phyloP scores from a whole-genome alignment of 2,113 vertebrate genomes.

The Mellivora capensis region DNA sequence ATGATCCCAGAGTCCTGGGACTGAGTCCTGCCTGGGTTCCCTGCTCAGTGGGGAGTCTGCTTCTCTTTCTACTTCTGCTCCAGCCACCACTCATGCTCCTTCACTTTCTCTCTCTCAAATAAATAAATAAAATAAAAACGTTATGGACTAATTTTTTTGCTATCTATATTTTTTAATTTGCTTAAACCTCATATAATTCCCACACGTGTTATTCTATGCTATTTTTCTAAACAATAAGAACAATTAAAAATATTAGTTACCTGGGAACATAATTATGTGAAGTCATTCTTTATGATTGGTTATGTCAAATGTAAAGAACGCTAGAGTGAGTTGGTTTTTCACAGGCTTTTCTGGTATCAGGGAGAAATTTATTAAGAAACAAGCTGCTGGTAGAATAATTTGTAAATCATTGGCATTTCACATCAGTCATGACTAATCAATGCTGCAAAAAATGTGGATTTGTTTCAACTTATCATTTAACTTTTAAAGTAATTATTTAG shows the following conservation, averaged over 20 bases:
- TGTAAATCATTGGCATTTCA: neutral
- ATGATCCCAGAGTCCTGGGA: no score
- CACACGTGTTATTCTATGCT: neutral
- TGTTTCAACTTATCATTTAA: neutral
- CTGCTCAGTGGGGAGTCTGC: no score
- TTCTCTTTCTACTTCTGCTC: no score
- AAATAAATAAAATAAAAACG: no score
- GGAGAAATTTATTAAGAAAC: neutral
- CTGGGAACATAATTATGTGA: neutral
- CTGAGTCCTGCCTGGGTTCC: no score
- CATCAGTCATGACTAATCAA: neutral
- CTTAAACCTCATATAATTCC: neutral
- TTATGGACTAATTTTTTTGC: neutral
- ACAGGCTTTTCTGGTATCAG: neutral
- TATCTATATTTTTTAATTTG: neutral
- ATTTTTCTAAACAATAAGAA: neutral
- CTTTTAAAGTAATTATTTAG: neutral
- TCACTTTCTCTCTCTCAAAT: no score
- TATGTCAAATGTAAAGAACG: neutral
- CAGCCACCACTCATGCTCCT: no score
- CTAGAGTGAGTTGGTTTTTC: neutral
- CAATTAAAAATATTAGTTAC: constrained; percentile 2
- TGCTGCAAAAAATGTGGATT: neutral
- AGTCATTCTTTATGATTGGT: neutral
- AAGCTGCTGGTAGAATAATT: neutral